Evolutionary conservation across 2,888 invertebrate species (phyloP).

Genomic region (Leptarthrus brevirostris): DNA sequence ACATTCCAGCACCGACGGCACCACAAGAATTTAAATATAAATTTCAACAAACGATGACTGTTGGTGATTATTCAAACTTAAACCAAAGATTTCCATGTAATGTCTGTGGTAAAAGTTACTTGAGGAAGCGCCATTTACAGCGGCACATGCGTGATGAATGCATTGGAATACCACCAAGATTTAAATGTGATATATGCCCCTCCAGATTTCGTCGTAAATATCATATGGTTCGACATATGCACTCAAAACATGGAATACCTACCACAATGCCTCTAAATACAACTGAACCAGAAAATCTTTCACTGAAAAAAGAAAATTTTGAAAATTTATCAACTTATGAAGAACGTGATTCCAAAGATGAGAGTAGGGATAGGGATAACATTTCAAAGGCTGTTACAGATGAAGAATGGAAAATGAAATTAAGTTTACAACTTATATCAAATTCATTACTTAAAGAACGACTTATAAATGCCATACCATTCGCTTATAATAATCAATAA

Average conservation of each 20-base stretch:
- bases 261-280: slow-evolving; percentile 55
- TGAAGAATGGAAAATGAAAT: slow-evolving; percentile 67
- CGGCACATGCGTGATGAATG: slow-evolving; percentile 71
- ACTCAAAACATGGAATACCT: slow-evolving; percentile 66
- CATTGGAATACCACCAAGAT: slow-evolving; percentile 68
- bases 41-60: slow-evolving; percentile 55
- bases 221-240: slow-evolving; percentile 68
- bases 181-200: slow-evolving; percentile 68
- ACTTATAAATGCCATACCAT: slow-evolving; percentile 66
- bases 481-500: slow-evolving; percentile 66
- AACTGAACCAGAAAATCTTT: slow-evolving; percentile 62
- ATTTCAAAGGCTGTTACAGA: slow-evolving; percentile 49
- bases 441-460: slow-evolving; percentile 66
- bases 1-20: slow-evolving; percentile 31
- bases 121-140: slow-evolving; percentile 72
- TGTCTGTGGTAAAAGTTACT: slow-evolving; percentile 72
- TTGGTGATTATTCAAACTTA: slow-evolving; percentile 47
- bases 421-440: slow-evolving; percentile 66
- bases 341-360: slow-evolving; percentile 56
- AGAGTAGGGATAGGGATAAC: not conserved
- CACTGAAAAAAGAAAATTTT: slow-evolving; percentile 61
- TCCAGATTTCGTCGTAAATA: slow-evolving; percentile 69
- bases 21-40: slow-evolving; percentile 53
- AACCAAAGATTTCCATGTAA: slow-evolving; percentile 69
- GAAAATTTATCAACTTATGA: slow-evolving; percentile 56